Percentiles rank a stretch among this genome's conserved stretches.
These are phyloP conservation scores for Campaea margaritaria DNA, from an alignment of 2,888 invertebrate species.

Conservation along the genomic window DNA sequence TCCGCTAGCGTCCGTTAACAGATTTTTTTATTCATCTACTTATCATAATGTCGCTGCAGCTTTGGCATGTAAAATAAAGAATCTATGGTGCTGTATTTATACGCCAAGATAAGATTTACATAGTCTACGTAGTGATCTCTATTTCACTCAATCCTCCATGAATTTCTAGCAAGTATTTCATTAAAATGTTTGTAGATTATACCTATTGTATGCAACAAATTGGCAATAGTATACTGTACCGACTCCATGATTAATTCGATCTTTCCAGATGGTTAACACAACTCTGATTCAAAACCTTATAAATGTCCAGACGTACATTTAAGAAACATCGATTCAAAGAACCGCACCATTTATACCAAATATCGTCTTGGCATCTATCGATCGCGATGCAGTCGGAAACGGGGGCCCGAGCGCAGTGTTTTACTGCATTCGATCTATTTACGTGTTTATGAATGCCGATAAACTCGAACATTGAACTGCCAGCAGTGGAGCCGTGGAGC, in stretches of 20 bases:
- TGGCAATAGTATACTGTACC: too few relatives aligned
- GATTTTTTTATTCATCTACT: constrained; percentile 28
- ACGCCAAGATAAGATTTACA: too few relatives aligned
- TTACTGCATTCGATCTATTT: constrained; percentile 82
- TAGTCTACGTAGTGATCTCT: too few relatives aligned
- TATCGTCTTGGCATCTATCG: constrained; percentile 64
- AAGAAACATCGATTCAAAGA: too few relatives aligned
- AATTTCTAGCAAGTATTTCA: too few relatives aligned
- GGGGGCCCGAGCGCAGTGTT: constrained; percentile 62
- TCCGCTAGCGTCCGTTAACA: constrained; percentile 26
- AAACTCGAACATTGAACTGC: constrained; percentile 68
- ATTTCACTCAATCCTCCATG: too few relatives aligned
- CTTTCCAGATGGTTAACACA: too few relatives aligned
- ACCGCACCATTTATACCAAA: constrained; percentile 18
- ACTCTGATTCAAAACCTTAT: too few relatives aligned
- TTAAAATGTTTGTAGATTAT: too few relatives aligned
- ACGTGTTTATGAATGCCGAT: constrained; percentile 76
- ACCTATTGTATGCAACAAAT: too few relatives aligned
- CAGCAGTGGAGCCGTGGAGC: constrained; percentile 24
- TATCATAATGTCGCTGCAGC: constrained; percentile 31
- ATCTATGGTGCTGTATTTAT: constrained; percentile 4
- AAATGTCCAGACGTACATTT: too few relatives aligned
- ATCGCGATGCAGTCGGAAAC: constrained; percentile 75
- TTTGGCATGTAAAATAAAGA: constrained; percentile 15
- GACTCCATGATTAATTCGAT: too few relatives aligned